These are phyloP conservation scores for Oenanthe oenanthe DNA, from an alignment of 2,113 vertebrate species.

Conservation along the genomic window DNA sequence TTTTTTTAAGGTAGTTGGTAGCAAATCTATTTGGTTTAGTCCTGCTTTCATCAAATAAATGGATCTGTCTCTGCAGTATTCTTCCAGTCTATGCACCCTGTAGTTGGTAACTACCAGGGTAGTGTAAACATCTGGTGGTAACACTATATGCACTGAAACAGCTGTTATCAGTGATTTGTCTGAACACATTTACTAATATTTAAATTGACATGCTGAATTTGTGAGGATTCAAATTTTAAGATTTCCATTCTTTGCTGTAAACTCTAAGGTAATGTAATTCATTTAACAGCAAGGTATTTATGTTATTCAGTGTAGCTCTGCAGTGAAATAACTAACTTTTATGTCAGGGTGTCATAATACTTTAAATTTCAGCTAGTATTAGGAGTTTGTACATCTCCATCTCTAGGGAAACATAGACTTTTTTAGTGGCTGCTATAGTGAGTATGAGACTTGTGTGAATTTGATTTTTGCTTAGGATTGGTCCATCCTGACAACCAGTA, in stretches of 20 bases:
- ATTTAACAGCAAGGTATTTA: background rate
- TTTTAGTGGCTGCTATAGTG: background rate
- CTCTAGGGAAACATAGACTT: background rate
- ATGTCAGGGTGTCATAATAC: background rate
- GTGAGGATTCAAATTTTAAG: background rate
- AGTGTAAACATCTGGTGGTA: background rate
- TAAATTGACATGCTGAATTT: background rate
- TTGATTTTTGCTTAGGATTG: background rate
- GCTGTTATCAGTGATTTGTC: background rate
- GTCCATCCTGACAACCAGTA: background rate
- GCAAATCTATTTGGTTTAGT: background rate
- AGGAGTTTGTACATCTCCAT: background rate
- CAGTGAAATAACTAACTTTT: background rate
- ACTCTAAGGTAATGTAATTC: background rate
- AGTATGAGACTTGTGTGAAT: background rate
- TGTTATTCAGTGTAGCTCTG: background rate
- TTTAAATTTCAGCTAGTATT: background rate
- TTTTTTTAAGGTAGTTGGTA: background rate
- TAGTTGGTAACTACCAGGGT: background rate
- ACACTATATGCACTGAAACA: background rate
- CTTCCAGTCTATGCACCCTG: background rate
- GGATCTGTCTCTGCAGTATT: background rate
- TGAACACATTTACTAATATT: background rate
- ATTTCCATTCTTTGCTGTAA: background rate
- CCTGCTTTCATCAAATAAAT: background rate